Evolutionary conservation across 2,888 invertebrate genomes (phyloP), one percentile per base, ranked within the genome.

Genomic region (Apomyelois bistriatella): DNA sequence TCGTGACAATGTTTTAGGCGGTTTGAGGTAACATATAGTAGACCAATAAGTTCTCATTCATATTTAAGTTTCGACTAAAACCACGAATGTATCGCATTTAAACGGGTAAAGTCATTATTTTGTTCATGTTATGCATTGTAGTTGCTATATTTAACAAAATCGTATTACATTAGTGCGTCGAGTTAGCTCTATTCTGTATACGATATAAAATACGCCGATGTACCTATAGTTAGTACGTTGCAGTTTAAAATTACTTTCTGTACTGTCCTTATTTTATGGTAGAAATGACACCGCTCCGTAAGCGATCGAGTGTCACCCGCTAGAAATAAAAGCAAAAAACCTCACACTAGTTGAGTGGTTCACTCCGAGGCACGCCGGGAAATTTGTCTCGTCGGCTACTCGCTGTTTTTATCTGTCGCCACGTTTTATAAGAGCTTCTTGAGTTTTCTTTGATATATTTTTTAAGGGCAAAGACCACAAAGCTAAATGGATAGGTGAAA

Each of bases 261-360:
- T 9, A 40, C 16, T 1, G 9, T 13, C 16, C 13, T 9, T 40
- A 40, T 16, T 40, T 40, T 40, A 40, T 16, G 72, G 78, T 75
- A 73, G 79, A 84, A 83, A 83, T 85, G 87, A 85, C 86, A 80
- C 75, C 76, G 76, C 72, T 74, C 81, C 82, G 80, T 87, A 87
- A 88, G 87, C 87, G 86, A 89, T 88, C 87, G 87, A 79, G 81
- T 88, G 89, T 88, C 87, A 82, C 74, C 78, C 83, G 73, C 79
- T 76, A 76, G 79, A 85, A 86, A 87, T 87, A 89, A 88, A 88
- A 89, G 79, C 82, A 86, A 79, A 72, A 73, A 74, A 80, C 79
- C 5, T 80, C 80, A 80, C 82, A 80, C 83, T 80, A 85, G 79
- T 85, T 82, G 84, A 87, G 87, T 83, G 85, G 84, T 85, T 84